Evolutionary conservation across 2,888 invertebrate species (phyloP).

Genomic region (Gymnosoma rotundatum): DNA sequence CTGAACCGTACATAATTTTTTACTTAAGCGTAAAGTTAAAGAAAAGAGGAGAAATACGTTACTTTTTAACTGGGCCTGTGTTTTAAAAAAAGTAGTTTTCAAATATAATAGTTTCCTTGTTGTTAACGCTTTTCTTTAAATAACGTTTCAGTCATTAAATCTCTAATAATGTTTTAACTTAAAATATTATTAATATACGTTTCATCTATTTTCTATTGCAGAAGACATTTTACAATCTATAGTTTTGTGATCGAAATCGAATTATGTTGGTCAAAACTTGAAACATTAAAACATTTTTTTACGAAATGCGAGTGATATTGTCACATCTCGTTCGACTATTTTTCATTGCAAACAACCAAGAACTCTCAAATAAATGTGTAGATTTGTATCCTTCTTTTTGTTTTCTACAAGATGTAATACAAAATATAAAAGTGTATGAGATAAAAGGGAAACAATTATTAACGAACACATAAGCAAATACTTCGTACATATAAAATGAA

Average conservation of each 20-base stretch:
- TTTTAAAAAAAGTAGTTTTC: neutral
- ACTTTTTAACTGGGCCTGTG: neutral
- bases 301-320: slow-evolving; percentile 21
- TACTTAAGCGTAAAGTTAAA: neutral
- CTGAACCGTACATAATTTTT: no score
- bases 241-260: neutral
- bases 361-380: slow-evolving; percentile 4
- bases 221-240: neutral
- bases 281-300: slow-evolving; percentile 13
- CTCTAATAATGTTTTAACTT: no score
- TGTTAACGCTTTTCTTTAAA: no score
- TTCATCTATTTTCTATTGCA: no score
- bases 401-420: slow-evolving; percentile 3
- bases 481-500: slow-evolving; percentile 17
- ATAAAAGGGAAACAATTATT: neutral
- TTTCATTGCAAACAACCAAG: slow-evolving; percentile 11
- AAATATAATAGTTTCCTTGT: neutral
- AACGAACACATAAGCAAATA: neutral
- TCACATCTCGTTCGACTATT: slow-evolving; percentile 44
- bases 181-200: no score
- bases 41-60: neutral
- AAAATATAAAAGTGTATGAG: neutral
- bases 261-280: slow-evolving; percentile 21
- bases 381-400: slow-evolving; percentile 30
- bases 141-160: no score